Conservation (phyloP, 2,888 invertebrate genomes). For the Erannis defoliaria region DNA sequence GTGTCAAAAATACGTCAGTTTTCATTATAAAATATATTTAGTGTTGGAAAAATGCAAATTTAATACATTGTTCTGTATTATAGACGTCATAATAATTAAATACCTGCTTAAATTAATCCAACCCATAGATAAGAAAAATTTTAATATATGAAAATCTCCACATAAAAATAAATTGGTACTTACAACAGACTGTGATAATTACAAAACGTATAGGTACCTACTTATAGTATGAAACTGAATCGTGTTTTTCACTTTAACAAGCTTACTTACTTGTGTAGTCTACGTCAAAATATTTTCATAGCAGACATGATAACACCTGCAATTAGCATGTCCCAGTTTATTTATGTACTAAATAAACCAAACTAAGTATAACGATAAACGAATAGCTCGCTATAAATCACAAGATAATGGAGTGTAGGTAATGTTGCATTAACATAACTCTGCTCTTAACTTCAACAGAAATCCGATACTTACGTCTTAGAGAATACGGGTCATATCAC, state of each 20-base stretch:
- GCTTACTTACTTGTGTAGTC: constrained; percentile 1
- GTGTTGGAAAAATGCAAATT: not conserved
- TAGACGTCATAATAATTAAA: no score
- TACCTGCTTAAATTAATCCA: no score
- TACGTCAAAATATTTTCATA: constrained; percentile 32
- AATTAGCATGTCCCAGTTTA: constrained; percentile 41
- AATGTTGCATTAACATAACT: constrained; percentile 64
- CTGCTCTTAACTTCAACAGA: constrained; percentile 49
- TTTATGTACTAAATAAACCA: constrained; percentile 41
- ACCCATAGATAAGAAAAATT: no score
- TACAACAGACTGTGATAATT: no score
- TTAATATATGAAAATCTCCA: no score
- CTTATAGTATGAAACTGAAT: not conserved
- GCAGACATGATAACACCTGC: constrained; percentile 38
- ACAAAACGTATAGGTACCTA: no score
- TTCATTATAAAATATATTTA: no score
- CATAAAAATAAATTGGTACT: no score
- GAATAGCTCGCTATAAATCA: constrained; percentile 58
- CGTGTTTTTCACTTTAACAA: not conserved
- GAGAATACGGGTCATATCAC: constrained; percentile 44
- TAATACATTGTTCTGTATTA: not conserved
- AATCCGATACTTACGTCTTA: constrained; percentile 42
- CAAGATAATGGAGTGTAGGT: constrained; percentile 59
- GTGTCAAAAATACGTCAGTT: no score
- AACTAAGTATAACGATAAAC: constrained; percentile 45